A percentile compares a stretch with the other conserved stretches of the same genome.
Evolutionary conservation across 2,888 invertebrate species (phyloP).

Genomic region (Drosophila villosipedis): DNA sequence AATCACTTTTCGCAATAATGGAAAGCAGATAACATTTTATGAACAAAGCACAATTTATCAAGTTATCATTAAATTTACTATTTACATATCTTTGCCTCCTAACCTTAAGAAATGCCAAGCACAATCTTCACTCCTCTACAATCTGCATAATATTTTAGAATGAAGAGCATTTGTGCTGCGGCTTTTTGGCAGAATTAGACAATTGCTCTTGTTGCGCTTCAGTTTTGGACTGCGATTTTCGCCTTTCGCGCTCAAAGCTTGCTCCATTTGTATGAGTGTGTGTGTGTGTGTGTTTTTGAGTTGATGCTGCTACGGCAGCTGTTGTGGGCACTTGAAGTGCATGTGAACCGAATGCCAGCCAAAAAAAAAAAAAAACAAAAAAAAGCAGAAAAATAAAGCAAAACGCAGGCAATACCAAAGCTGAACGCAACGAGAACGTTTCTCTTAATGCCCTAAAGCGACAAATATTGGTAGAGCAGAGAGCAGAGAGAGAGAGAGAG

Average conservation of each 20-base stretch:
- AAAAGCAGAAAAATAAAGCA: constrained; percentile 25
- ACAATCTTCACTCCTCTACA: not conserved
- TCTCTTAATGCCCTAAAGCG: constrained; percentile 81
- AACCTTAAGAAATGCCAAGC: not conserved
- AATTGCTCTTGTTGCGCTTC: constrained; percentile 61
- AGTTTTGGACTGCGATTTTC: constrained; percentile 72
- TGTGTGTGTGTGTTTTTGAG: constrained; percentile 13
- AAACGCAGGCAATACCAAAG: constrained; percentile 53
- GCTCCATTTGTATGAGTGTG: constrained; percentile 11
- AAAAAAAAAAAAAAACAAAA: constrained; percentile 13
- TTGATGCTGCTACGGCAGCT: constrained; percentile 37
- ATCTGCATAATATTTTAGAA: not conserved
- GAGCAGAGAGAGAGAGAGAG: not conserved
- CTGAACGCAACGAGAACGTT: constrained; percentile 75
- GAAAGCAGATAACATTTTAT: not conserved
- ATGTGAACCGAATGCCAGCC: constrained; percentile 63
- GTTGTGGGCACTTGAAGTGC: constrained; percentile 67
- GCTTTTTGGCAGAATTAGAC: not conserved
- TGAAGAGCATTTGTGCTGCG: constrained; percentile 28
- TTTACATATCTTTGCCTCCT: too few species aligned
- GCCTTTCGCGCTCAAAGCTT: constrained; percentile 64
- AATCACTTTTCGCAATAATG: not conserved
- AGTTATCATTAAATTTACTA: not conserved
- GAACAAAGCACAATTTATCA: not conserved
- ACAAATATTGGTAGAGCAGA: constrained; percentile 72